phyloP scores from a whole-genome alignment of 2,888 invertebrate genomes.

The Meghimatium bilineatum region DNA sequence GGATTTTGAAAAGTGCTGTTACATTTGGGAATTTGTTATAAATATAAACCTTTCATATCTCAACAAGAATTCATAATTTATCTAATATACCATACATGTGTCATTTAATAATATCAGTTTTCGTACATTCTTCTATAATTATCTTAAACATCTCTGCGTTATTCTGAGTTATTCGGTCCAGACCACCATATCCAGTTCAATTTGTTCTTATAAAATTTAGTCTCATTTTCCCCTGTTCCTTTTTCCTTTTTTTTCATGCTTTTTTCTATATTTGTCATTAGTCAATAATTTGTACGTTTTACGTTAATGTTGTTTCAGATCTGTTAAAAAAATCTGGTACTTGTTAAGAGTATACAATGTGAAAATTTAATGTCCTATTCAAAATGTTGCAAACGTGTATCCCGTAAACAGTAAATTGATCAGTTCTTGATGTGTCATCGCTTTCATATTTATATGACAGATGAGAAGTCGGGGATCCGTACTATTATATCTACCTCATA shows the following conservation, averaged over 20 bases:
- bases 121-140: background rate
- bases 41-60: background rate
- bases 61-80: background rate
- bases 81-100: background rate
- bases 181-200: background rate
- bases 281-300: too few species aligned
- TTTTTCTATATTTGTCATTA: background rate
- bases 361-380: too few species aligned
- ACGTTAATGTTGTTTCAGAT: too few species aligned
- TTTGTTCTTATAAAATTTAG: background rate
- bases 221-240: too few species aligned
- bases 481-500: conserved; percentile 31
- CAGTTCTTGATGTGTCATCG: background rate
- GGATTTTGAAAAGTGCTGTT: too few species aligned
- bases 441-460: background rate
- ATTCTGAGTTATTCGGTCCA: background rate
- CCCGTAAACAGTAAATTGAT: background rate
- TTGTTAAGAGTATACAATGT: too few species aligned
- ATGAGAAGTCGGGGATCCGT: conserved; percentile 19
- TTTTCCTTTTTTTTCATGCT: background rate
- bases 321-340: too few species aligned
- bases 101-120: background rate
- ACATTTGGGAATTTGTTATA: background rate
- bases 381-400: too few species aligned
- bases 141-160: background rate